Percentiles rank a stretch among this genome's conserved stretches.
Evolutionary conservation across 2,797 vertebrate genomes (phyloP).

Genomic region (Tragelaphus oryx): DNA sequence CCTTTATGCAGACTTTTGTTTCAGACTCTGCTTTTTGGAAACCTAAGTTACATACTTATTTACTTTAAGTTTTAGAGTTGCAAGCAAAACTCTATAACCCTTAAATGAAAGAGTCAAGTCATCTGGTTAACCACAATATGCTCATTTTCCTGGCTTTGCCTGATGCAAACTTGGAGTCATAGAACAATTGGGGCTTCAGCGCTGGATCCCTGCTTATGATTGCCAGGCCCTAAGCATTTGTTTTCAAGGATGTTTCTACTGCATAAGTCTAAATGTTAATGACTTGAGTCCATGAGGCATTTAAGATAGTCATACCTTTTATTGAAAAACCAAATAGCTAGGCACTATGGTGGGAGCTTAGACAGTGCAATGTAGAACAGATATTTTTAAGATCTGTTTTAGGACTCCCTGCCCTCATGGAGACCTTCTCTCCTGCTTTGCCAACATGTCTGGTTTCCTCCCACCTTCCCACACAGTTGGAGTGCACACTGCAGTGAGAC

Average conservation of each 20-base stretch:
- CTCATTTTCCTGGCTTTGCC: neutral
- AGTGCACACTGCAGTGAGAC: accelerated
- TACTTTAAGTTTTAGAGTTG: neutral
- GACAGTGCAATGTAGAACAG: neutral
- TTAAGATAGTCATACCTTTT: neutral
- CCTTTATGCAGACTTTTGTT: neutral
- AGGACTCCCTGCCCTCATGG: no score
- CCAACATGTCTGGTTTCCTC: neutral
- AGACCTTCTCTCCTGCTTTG: neutral
- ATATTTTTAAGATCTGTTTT: neutral
- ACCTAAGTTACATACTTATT: neutral
- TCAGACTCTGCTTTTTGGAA: neutral
- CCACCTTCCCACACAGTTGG: neutral
- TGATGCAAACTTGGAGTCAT: neutral
- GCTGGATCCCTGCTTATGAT: neutral
- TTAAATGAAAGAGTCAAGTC: neutral
- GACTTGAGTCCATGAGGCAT: neutral
- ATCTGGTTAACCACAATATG: neutral
- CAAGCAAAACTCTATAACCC: neutral
- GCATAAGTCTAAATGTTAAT: neutral
- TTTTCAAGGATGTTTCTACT: neutral
- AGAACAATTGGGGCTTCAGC: neutral
- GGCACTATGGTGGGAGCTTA: neutral
- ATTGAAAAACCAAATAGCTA: neutral
- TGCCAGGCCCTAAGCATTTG: no score